These are phyloP conservation scores for Hirundo rustica DNA, from an alignment of 2,797 vertebrate genomes.

Conservation along the genomic window DNA sequence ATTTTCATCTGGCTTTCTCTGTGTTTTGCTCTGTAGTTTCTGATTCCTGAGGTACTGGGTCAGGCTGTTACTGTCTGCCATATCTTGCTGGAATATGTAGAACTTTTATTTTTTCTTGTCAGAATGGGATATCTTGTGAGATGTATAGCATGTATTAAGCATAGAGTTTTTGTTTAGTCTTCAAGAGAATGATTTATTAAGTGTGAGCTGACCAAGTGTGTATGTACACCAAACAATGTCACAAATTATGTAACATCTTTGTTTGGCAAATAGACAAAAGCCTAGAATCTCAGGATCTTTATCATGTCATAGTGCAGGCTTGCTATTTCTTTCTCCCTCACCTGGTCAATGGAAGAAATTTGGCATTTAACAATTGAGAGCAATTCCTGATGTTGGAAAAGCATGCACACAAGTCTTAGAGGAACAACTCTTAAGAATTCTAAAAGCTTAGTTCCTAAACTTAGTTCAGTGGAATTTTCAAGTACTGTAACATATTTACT, in stretches of 20 bases:
- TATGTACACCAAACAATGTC: not conserved
- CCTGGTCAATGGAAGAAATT: not conserved
- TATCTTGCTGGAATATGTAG: not conserved
- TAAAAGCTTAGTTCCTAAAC: not conserved
- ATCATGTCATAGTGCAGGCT: not conserved
- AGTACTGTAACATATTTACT: constrained; percentile 67
- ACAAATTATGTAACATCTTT: not conserved
- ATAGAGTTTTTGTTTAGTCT: not conserved
- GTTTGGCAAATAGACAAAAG: not conserved
- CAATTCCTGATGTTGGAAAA: not conserved
- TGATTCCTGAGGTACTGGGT: not conserved
- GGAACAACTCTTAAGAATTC: not conserved
- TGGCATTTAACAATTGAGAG: not conserved
- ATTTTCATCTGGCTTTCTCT: not conserved
- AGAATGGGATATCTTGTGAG: not conserved
- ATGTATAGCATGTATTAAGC: not conserved
- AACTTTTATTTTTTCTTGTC: not conserved
- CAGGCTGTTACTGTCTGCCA: not conserved
- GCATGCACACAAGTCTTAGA: not conserved
- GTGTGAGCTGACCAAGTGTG: not conserved
- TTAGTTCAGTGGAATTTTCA: constrained; percentile 60
- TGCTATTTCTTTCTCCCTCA: not conserved
- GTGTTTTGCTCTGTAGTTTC: not conserved
- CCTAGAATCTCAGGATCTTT: not conserved
- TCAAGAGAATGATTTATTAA: not conserved